Evolutionary conservation across 2,888 invertebrate genomes (phyloP).

Genomic region (Phalangium opilio): DNA sequence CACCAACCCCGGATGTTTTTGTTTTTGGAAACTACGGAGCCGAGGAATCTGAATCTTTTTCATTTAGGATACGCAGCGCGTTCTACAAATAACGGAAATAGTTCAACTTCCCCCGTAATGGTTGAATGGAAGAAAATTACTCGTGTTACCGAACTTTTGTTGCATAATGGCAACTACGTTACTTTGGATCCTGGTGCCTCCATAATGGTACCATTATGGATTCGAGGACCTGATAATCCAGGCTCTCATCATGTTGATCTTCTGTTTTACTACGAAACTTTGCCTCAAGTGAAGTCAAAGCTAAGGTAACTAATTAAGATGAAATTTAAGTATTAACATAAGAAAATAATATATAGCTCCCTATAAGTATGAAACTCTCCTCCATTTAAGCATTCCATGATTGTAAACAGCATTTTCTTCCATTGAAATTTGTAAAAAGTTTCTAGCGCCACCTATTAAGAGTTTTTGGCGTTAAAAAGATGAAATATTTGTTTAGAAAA

Average conservation of each 20-base stretch:
- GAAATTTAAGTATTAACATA: too few relatives aligned
- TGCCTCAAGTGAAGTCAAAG: too few relatives aligned
- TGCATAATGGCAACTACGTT: slow-evolving; percentile 21
- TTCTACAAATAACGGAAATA: not conserved
- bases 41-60: slow-evolving; percentile 5
- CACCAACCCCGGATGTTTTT: slow-evolving; percentile 51
- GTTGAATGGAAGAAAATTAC: slow-evolving; percentile 16
- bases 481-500: too few relatives aligned
- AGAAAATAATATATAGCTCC: too few relatives aligned
- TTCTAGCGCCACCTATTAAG: too few relatives aligned
- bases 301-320: too few relatives aligned
- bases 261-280: slow-evolving; percentile 54
- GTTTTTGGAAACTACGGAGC: slow-evolving; percentile 33
- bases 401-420: too few relatives aligned
- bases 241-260: slow-evolving; percentile 48
- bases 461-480: too few relatives aligned
- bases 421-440: too few relatives aligned
- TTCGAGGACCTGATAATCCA: slow-evolving; percentile 49
- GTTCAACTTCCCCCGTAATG: slow-evolving; percentile 10
- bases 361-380: too few relatives aligned
- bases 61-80: slow-evolving; percentile 5
- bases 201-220: slow-evolving; percentile 44
- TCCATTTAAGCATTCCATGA: too few relatives aligned
- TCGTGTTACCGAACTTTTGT: slow-evolving; percentile 20
- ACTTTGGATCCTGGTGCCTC: slow-evolving; percentile 39